A percentile compares a stretch with the other conserved stretches of the same genome.
These are phyloP conservation scores for Daboia siamensis DNA, from an alignment of 2,113 vertebrate species.

Conservation along the genomic window DNA sequence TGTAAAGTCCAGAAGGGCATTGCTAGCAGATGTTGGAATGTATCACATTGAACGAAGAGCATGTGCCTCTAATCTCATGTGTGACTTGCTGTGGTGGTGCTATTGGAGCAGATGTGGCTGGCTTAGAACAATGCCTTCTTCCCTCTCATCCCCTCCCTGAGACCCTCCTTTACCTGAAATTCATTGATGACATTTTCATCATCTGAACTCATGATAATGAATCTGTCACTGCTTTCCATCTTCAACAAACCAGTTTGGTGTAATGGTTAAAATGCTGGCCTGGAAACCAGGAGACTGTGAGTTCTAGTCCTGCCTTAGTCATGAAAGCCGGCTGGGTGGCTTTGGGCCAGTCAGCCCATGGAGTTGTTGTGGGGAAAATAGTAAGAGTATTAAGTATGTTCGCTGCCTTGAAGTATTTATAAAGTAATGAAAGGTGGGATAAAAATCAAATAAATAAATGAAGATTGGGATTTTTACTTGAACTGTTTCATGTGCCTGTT, in stretches of 20 bases:
- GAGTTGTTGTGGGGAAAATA: not conserved
- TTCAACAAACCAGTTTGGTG: not conserved
- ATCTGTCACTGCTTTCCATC: not conserved
- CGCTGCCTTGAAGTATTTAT: not conserved
- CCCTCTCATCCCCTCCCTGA: not conserved
- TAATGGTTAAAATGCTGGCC: not conserved
- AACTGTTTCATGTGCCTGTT: no score
- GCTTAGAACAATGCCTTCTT: not conserved
- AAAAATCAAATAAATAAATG: not conserved
- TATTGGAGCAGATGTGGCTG: not conserved
- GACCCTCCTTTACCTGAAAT: not conserved
- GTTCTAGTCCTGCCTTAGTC: not conserved
- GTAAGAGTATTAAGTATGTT: not conserved
- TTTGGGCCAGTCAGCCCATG: not conserved
- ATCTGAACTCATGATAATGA: not conserved
- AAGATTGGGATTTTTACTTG: not conserved
- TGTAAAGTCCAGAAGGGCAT: not conserved
- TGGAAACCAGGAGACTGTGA: not conserved
- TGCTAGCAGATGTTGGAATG: not conserved
- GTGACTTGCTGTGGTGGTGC: not conserved
- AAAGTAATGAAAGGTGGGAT: not conserved
- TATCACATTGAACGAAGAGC: not conserved
- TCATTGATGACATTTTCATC: not conserved
- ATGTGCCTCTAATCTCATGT: not conserved
- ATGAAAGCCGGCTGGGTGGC: not conserved